A percentile compares a stretch with the other conserved stretches of the same genome.
phyloP scores from a whole-genome alignment of 2,113 vertebrate genomes.

The Zosterops japonicus region DNA sequence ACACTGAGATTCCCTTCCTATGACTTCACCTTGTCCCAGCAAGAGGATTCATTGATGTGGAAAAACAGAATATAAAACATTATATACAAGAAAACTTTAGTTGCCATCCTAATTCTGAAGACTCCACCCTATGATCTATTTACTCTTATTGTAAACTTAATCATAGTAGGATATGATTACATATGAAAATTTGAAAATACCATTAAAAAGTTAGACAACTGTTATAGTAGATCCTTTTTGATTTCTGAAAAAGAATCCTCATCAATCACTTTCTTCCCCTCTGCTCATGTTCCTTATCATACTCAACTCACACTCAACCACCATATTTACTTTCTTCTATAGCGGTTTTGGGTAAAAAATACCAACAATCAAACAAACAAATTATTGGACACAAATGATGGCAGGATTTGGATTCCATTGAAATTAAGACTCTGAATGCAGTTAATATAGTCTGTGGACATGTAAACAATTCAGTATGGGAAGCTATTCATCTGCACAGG shows the following conservation, averaged over 20 bases:
- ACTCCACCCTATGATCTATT: background rate
- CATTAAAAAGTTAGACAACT: background rate
- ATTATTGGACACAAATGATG: background rate
- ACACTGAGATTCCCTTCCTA: background rate
- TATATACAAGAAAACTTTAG: background rate
- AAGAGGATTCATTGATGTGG: background rate
- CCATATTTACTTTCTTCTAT: background rate
- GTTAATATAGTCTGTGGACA: background rate
- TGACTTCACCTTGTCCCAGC: fast-evolving
- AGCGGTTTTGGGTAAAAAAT: fast-evolving
- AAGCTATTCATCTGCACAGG: background rate
- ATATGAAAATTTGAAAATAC: background rate
- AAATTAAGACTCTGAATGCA: background rate
- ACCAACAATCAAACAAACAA: fast-evolving
- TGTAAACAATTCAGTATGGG: background rate
- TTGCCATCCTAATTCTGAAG: background rate
- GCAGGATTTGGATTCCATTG: background rate
- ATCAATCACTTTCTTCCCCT: background rate
- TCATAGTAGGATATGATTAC: background rate
- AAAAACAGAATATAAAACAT: background rate
- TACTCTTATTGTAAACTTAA: background rate
- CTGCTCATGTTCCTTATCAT: background rate
- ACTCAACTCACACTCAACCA: background rate
- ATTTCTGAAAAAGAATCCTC: background rate
- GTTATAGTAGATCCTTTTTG: background rate